Evolutionary conservation across 2,888 invertebrate genomes (phyloP).

Genomic region (Trachelus iudaicus): DNA sequence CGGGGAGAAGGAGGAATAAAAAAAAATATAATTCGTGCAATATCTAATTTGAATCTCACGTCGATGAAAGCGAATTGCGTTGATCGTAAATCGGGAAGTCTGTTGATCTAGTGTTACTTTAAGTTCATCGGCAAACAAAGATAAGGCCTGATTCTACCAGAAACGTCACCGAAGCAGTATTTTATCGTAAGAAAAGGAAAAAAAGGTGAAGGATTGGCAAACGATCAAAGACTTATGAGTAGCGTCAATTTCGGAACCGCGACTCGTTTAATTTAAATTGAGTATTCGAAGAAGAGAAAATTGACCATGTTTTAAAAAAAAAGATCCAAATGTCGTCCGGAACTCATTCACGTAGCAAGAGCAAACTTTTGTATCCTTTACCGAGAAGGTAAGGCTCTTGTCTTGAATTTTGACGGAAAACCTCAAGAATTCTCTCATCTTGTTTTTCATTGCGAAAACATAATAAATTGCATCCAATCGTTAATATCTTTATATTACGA

Average conservation of each 20-base stretch:
- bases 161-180: background rate
- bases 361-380: slow-evolving; percentile 11
- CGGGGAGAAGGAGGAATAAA: background rate
- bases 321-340: slow-evolving; percentile 15
- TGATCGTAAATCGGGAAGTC: background rate
- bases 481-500: background rate
- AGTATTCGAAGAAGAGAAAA: background rate
- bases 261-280: background rate
- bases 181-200: background rate
- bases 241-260: background rate
- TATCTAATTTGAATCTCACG: background rate
- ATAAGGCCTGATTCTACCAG: background rate
- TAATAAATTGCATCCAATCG: background rate
- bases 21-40: background rate
- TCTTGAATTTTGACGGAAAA: background rate
- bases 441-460: background rate
- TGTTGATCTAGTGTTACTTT: background rate
- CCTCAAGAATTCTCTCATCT: background rate
- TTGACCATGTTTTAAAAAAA: background rate
- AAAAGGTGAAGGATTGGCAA: background rate
- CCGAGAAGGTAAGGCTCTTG: slow-evolving; percentile 8
- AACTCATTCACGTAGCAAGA: slow-evolving; percentile 11
- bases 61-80: background rate
- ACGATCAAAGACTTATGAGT: background rate
- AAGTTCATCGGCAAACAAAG: background rate